These are phyloP conservation scores for Aphrocallistes beatrix DNA, from an alignment of 37 sponge, comb jelly and placozoan species.

Conservation along the genomic window DNA sequence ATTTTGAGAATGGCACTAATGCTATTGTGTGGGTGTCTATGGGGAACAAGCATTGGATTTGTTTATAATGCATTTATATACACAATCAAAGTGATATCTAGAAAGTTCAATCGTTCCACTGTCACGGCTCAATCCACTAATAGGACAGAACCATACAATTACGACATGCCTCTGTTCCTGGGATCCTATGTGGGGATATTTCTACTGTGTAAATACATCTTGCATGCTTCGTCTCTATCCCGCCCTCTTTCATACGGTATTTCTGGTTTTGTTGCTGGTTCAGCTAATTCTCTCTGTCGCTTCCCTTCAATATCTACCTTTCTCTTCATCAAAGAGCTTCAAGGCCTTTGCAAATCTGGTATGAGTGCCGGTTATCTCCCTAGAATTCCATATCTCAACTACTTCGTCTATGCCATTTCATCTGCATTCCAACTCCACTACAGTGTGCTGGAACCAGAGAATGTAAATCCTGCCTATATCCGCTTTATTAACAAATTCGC, in stretches of 20 bases:
- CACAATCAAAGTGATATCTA: neutral
- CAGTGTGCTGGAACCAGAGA: neutral
- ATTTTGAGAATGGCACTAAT: neutral
- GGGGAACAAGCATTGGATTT: neutral
- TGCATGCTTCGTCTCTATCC: neutral
- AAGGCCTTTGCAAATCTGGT: neutral
- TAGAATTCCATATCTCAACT: neutral
- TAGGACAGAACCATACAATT: neutral
- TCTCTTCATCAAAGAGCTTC: neutral
- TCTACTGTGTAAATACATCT: neutral
- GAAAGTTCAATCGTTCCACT: neutral
- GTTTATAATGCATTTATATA: neutral
- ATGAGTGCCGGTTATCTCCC: neutral
- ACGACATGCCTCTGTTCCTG: neutral
- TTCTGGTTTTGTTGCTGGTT: neutral
- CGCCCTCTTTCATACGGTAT: neutral
- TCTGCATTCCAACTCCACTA: neutral
- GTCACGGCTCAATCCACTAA: neutral
- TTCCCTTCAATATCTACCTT: neutral
- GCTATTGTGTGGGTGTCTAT: neutral
- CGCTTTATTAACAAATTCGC: neutral
- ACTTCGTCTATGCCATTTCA: neutral
- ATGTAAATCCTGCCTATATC: neutral
- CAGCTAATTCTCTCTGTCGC: neutral
- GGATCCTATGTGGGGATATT: neutral